Evolutionary conservation across 2,113 vertebrate genomes (phyloP).

Genomic region (Hippocampus comes): DNA sequence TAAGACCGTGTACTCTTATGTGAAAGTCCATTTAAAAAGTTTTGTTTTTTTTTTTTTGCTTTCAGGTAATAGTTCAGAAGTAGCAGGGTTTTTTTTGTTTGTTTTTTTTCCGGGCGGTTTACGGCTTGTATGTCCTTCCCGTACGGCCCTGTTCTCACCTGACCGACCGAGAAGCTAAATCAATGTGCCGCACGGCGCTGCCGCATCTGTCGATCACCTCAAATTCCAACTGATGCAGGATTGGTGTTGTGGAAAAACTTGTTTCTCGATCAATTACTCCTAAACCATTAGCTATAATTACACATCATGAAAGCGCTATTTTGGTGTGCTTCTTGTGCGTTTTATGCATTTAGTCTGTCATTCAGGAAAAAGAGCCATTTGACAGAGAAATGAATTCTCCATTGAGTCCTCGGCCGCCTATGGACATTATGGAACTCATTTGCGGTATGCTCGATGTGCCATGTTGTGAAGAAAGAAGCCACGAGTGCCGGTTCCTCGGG

Average conservation of each 20-base stretch:
- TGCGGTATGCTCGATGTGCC: conserved; percentile 64
- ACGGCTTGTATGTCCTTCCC: no score
- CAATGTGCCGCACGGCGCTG: not conserved
- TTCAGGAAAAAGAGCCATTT: conserved; percentile 9
- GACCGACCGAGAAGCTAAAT: not conserved
- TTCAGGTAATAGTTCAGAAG: no score
- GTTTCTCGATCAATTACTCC: conserved; percentile 1
- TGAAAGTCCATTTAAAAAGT: no score
- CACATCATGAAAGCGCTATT: not conserved
- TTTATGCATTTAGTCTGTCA: conserved; percentile 11
- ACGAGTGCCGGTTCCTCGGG: conserved; percentile 52
- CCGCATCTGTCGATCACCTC: conserved; percentile 14
- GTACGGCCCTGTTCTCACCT: not conserved
- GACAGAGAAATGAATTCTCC: conserved; percentile 10
- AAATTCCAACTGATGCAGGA: conserved; percentile 17
- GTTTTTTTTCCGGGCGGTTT: no score
- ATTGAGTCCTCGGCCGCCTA: conserved; percentile 43
- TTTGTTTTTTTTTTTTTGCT: no score
- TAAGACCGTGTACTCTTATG: no score
- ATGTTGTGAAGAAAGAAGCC: conserved; percentile 70
- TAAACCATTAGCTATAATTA: conserved; percentile 3
- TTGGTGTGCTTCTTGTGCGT: conserved; percentile 13
- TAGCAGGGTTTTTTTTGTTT: no score
- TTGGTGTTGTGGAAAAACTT: conserved; percentile 21
- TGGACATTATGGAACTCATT: conserved; percentile 69